These are phyloP conservation scores for Melanerpes formicivorus DNA, from an alignment of 2,113 vertebrate species.

Conservation along the genomic window DNA sequence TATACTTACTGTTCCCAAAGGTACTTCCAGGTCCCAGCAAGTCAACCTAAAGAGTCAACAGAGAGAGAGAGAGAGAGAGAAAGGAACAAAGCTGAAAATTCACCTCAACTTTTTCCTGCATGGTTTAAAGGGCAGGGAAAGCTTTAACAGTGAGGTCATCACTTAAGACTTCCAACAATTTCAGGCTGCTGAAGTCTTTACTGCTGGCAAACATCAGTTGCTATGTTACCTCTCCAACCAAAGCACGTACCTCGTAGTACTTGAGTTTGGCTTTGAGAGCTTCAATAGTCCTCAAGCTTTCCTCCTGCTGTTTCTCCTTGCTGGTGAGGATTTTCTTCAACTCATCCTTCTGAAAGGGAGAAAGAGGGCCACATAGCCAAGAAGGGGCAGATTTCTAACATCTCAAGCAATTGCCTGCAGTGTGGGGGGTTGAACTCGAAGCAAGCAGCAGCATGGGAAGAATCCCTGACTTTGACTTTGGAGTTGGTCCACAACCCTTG, in stretches of 20 bases:
- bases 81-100: neutral
- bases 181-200: neutral
- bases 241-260: constrained; percentile 84
- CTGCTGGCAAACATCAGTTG: neutral
- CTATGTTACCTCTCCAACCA: neutral
- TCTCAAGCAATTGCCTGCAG: neutral
- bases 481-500: neutral
- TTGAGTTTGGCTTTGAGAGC: constrained; percentile 89
- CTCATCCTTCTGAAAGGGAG: constrained; percentile 85
- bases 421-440: neutral
- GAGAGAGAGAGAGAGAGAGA: neutral
- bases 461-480: neutral
- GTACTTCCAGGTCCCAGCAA: constrained; percentile 62
- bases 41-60: constrained; percentile 69
- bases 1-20: constrained; percentile 71
- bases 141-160: neutral
- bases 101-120: neutral
- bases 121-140: neutral
- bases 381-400: neutral
- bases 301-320: constrained; percentile 89
- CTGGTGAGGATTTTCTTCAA: constrained; percentile 81
- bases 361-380: neutral
- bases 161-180: neutral
- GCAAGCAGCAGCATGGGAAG: neutral
- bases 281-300: constrained; percentile 84